These are phyloP conservation scores for Synanthedon andrenaeformis DNA, from an alignment of 2,888 invertebrate genomes.

Conservation along the genomic window DNA sequence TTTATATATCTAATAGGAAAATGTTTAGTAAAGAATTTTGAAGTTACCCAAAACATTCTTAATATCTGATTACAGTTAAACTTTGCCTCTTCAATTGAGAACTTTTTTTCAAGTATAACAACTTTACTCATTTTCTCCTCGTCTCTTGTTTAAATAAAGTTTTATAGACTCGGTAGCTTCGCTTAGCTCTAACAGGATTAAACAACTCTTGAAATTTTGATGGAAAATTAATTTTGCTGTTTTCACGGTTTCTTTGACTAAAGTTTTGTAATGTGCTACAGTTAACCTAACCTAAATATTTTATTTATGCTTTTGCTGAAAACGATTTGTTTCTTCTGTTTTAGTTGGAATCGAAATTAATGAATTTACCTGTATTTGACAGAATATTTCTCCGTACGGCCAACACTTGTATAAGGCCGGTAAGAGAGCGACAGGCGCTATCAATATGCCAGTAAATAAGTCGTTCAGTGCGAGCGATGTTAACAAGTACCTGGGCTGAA, in stretches of 20 bases:
- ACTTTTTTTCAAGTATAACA: conserved; percentile 39
- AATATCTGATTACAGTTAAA: conserved; percentile 45
- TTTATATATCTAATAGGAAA: no score
- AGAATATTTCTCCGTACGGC: conserved; percentile 91
- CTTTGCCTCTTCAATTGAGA: conserved; percentile 37
- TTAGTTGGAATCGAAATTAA: background rate
- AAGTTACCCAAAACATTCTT: conserved; percentile 9
- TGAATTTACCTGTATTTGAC: conserved; percentile 85
- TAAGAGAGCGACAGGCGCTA: conserved; percentile 86
- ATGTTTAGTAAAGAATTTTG: no score
- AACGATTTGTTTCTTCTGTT: no score
- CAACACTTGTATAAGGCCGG: conserved; percentile 89
- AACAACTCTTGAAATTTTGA: conserved; percentile 44
- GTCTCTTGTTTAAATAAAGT: conserved; percentile 54
- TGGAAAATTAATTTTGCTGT: conserved; percentile 32
- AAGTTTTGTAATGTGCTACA: background rate
- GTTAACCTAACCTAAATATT: background rate
- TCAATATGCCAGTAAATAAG: conserved; percentile 86
- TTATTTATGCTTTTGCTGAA: background rate
- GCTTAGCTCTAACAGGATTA: conserved; percentile 49
- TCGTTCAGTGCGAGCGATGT: conserved; percentile 90
- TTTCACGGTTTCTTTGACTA: conserved; percentile 11
- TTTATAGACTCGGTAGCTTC: conserved; percentile 34
- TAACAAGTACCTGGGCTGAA: conserved; percentile 86
- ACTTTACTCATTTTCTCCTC: conserved; percentile 63